These are phyloP conservation scores for Ailurus styani DNA, from an alignment of 2,113 vertebrate genomes.

Conservation along the genomic window DNA sequence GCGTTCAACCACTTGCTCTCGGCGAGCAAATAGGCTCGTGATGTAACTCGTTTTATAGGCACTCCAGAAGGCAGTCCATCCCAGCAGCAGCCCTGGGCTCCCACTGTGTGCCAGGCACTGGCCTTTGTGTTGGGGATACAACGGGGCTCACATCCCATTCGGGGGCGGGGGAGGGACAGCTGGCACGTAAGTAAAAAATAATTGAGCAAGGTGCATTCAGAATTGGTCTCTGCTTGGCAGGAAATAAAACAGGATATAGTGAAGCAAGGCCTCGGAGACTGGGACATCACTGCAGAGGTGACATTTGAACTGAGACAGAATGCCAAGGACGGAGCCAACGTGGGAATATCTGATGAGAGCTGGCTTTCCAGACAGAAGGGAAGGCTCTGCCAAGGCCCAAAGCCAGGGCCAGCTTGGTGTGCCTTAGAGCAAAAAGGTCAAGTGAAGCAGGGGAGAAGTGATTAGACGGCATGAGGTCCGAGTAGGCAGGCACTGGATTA, in stretches of 20 bases:
- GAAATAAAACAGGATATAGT: fast-evolving
- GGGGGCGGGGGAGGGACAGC: neutral
- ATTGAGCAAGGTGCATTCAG: neutral
- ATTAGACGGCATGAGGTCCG: neutral
- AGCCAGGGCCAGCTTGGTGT: neutral
- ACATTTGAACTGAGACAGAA: neutral
- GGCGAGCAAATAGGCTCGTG: neutral
- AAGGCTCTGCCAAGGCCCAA: neutral
- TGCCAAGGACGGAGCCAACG: too few species aligned
- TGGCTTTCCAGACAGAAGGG: neutral
- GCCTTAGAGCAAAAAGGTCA: neutral
- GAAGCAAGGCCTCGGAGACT: neutral
- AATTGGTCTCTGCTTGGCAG: fast-evolving
- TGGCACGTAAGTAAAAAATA: neutral
- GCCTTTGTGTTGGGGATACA: neutral
- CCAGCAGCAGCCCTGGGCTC: fast-evolving
- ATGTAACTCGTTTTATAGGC: neutral
- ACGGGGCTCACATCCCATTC: fast-evolving
- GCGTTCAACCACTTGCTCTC: fast-evolving
- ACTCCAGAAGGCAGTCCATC: fast-evolving
- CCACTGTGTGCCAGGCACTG: fast-evolving
- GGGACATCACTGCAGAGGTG: neutral
- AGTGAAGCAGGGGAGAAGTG: neutral
- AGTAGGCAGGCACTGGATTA: fast-evolving
- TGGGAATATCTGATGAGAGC: neutral